Base-by-base conservation (phyloP, 2,888 invertebrate species). In the Platynereis dumerilii region DNA sequence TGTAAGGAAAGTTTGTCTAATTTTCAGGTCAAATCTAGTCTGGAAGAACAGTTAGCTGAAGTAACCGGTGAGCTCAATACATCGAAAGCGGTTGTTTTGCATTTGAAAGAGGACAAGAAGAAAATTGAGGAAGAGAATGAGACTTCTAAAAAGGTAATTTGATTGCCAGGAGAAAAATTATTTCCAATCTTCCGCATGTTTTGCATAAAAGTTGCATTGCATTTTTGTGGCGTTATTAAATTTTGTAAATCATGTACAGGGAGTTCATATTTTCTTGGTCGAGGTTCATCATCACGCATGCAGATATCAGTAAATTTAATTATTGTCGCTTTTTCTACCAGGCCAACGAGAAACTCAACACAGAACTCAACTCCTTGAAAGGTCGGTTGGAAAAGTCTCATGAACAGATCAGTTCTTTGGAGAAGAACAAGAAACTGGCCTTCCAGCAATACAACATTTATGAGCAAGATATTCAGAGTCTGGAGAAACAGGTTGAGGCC, bases 261-360 rank as follows among this genome's bases (percentile, higher is more conserved):
- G n/a, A n/a, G n/a, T n/a, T n/a, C n/a, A n/a, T n/a, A n/a, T n/a
- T n/a, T n/a, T n/a, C n/a, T n/a, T n/a, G n/a, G n/a, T n/a, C n/a
- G n/a, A n/a, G n/a, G n/a, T n/a, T n/a, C n/a, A n/a, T n/a, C n/a
- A n/a, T n/a, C n/a, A n/a, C n/a, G n/a, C n/a, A n/a, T n/a, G n/a
- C n/a, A n/a, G n/a, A n/a, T n/a, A n/a, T n/a, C n/a, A n/a, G n/a
- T n/a, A n/a, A n/a, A n/a, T n/a, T n/a, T n/a, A n/a, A n/a, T n/a
- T n/a, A n/a, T n/a, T n/a, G n/a, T n/a, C n/a, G n/a, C n/a, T n/a
- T n/a, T n/a, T n/a, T n/a, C n/a, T n/a, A n/a, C 1, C 45, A 80
- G 80, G 77, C 75, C 27, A 72, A 76, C 61, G 78, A 80, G 69
- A 78, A 77, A 28, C 68, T 81, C 42, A 78, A 75, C 20, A 65